Conservation (phyloP, 1,140 invertebrate species). For the Hydropsyche tenuis region DNA sequence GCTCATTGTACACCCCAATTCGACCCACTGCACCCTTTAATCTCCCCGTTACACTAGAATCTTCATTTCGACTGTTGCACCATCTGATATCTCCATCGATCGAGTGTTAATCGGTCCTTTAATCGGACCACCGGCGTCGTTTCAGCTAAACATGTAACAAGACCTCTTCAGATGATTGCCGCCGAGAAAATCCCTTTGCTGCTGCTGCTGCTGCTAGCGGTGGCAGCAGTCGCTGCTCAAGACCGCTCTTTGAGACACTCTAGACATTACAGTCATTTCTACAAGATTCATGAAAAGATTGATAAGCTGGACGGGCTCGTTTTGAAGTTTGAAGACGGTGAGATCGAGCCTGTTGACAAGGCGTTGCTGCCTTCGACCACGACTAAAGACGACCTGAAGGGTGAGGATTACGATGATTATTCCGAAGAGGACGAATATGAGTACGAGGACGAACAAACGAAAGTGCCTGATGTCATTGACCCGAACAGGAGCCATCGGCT, state of each 20-base stretch:
- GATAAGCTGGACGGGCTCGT: slow-evolving; percentile 17
- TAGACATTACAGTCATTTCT: too few species aligned
- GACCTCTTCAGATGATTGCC: not conserved
- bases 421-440: not conserved
- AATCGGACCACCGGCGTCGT: not conserved
- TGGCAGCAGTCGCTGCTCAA: not conserved
- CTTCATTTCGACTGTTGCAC: too few species aligned
- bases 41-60: too few species aligned
- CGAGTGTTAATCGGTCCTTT: too few species aligned
- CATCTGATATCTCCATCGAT: too few species aligned
- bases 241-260: too few species aligned
- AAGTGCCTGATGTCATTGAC: too few species aligned
- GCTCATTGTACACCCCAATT: not conserved
- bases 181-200: too few species aligned
- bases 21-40: too few species aligned
- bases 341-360: slow-evolving; percentile 8
- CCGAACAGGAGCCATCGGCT: not conserved
- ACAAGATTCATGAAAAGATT: too few species aligned
- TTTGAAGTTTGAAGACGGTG: not conserved
- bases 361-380: not conserved
- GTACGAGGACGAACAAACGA: not conserved
- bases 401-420: slow-evolving; percentile 4
- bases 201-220: not conserved
- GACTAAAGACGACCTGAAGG: slow-evolving; percentile 9
- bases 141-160: not conserved